These are phyloP conservation scores for Zapus hudsonius DNA, from an alignment of 2,113 vertebrate species.

Conservation along the genomic window DNA sequence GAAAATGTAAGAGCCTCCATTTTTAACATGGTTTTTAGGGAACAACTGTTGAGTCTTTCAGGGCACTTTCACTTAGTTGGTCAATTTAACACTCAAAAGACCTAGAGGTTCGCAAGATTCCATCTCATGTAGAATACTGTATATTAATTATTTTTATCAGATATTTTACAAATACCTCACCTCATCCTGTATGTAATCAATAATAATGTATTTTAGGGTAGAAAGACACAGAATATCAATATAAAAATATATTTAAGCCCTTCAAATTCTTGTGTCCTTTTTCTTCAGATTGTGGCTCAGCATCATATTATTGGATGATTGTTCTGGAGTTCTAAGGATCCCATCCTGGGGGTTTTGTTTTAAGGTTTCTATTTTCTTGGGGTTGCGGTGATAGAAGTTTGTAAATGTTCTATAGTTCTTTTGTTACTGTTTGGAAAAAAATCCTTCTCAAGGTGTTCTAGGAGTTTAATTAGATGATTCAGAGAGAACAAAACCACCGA, in stretches of 20 bases:
- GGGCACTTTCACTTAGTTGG: constrained; percentile 68
- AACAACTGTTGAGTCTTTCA: constrained; percentile 68
- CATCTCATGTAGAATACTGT: constrained; percentile 81
- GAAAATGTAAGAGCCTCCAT: constrained; percentile 56
- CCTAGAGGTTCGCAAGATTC: constrained; percentile 56
- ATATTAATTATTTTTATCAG: constrained; percentile 79
- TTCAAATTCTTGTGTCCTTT: constrained; percentile 78
- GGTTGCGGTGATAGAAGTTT: background rate
- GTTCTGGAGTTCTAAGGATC: constrained; percentile 33
- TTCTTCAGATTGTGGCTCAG: constrained; percentile 77
- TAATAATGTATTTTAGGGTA: constrained; percentile 78
- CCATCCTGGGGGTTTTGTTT: background rate
- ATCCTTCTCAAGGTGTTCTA: constrained; percentile 20
- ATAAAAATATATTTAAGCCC: constrained; percentile 81
- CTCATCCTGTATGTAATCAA: constrained; percentile 77
- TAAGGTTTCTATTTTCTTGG: background rate
- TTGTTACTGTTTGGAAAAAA: constrained; percentile 14
- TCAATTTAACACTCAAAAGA: constrained; percentile 68
- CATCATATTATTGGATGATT: constrained; percentile 28
- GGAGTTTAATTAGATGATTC: background rate
- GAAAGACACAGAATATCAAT: constrained; percentile 80
- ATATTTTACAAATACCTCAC: constrained; percentile 81
- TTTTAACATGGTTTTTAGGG: constrained; percentile 65
- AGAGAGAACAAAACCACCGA: background rate
- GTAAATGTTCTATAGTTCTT: background rate